phyloP scores from a whole-genome alignment of 35 echinoderm and acorn worm genomes.

The Eucidaris tribuloides region DNA sequence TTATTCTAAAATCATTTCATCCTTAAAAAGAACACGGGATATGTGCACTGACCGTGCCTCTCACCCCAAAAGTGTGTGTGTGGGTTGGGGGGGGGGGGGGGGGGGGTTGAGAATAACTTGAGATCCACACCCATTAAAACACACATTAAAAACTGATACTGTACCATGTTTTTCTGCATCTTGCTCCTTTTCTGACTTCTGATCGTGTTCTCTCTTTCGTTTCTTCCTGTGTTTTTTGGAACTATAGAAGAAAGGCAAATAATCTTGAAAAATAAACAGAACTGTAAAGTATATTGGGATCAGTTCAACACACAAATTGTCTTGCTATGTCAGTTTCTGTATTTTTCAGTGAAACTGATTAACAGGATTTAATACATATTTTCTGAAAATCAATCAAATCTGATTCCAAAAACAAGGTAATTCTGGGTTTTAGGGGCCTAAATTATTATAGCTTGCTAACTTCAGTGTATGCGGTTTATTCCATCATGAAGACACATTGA shows the following conservation, averaged over 20 bases:
- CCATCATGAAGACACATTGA: too few relatives aligned
- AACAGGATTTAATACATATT: background rate
- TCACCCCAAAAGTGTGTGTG: too few relatives aligned
- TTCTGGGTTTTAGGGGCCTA: too few relatives aligned
- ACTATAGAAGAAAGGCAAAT: conserved; percentile 15
- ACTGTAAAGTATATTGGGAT: background rate
- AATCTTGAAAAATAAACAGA: background rate
- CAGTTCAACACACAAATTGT: background rate
- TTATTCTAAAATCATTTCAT: too few relatives aligned
- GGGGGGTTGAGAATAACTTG: too few relatives aligned
- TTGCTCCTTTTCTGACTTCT: conserved; percentile 27
- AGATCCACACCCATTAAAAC: too few relatives aligned
- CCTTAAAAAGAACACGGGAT: too few relatives aligned
- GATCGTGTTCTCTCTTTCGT: conserved; percentile 63
- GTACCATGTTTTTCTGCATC: conserved; percentile 86
- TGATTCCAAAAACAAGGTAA: background rate
- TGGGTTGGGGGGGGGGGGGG: too few relatives aligned
- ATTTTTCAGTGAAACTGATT: background rate
- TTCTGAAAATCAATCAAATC: background rate
- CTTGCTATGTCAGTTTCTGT: background rate
- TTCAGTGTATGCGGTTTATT: too few relatives aligned
- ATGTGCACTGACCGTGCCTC: too few relatives aligned
- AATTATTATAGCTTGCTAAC: too few relatives aligned
- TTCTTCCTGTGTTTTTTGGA: conserved; percentile 88
- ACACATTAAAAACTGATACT: too few relatives aligned